phyloP scores from a whole-genome alignment of 2,797 vertebrate genomes.

The Thaleichthys pacificus region DNA sequence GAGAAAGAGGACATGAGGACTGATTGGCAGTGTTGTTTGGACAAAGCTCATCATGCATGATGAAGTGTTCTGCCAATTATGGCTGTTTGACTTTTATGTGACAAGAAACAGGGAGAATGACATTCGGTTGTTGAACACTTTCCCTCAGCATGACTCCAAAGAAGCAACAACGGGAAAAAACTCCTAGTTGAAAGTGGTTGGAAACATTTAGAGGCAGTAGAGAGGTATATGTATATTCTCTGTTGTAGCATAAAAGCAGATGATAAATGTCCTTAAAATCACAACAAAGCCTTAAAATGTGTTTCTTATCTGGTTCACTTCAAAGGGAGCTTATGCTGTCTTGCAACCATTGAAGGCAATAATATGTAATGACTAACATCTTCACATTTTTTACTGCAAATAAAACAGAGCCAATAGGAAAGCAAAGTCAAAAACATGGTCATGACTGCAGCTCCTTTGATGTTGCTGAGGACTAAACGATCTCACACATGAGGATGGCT shows the following conservation, averaged over 20 bases:
- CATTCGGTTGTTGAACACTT: not conserved
- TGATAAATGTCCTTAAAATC: not conserved
- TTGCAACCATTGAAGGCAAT: not conserved
- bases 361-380: constrained; percentile 14
- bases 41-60: constrained; percentile 14
- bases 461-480: not conserved
- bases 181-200: not conserved
- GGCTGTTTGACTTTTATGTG: not conserved
- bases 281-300: not conserved
- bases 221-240: not conserved
- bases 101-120: not conserved
- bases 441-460: not conserved
- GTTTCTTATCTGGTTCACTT: constrained; percentile 1
- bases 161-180: not conserved
- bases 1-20: constrained; percentile 8
- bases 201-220: not conserved
- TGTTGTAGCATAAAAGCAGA: not conserved
- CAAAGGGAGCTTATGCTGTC: constrained; percentile 4
- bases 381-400: not conserved
- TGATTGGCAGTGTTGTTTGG: constrained; percentile 9
- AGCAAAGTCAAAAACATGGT: not conserved
- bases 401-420: not conserved
- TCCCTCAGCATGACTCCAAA: not conserved
- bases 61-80: constrained; percentile 13
- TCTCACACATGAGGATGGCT: not conserved